Conservation (phyloP, 35 echinoderm and acorn worm genomes). For the Holothuria glaberrima region DNA sequence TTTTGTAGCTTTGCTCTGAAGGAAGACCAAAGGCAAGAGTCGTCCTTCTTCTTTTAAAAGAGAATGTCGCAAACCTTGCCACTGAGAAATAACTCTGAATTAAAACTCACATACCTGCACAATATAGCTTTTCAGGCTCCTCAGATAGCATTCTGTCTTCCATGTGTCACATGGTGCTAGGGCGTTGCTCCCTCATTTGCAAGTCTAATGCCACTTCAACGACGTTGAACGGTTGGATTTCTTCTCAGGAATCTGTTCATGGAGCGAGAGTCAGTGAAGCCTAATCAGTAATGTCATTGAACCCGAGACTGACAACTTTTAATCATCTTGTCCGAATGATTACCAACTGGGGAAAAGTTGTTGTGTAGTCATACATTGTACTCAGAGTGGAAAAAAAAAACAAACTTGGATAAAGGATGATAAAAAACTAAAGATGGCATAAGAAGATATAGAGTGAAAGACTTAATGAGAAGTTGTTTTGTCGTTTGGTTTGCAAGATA, state of each 20-base stretch:
- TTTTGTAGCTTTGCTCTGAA: no score
- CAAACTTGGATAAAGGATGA: not conserved
- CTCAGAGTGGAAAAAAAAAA: not conserved
- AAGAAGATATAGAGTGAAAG: not conserved
- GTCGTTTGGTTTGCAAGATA: constrained; percentile 1
- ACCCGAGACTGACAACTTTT: constrained; percentile 45
- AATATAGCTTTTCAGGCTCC: not conserved
- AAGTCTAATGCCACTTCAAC: constrained; percentile 50
- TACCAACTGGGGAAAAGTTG: constrained; percentile 42
- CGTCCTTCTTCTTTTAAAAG: not conserved
- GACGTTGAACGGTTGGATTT: constrained; percentile 36
- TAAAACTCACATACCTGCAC: constrained; percentile 6
- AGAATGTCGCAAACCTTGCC: not conserved
- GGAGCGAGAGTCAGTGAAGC: constrained; percentile 20
- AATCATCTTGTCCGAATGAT: constrained; percentile 45
- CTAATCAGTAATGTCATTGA: constrained; percentile 53
- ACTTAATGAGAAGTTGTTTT: constrained; percentile 41
- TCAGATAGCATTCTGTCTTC: constrained; percentile 10
- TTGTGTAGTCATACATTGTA: constrained; percentile 28
- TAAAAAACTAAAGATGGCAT: not conserved
- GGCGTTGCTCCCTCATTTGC: constrained; percentile 49
- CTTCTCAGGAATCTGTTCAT: constrained; percentile 38
- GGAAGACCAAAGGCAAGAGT: constrained; percentile 4
- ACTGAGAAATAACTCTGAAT: constrained; percentile 9
- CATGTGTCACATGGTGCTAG: constrained; percentile 40